These are phyloP conservation scores for Galleria mellonella DNA, from an alignment of 1,140 invertebrate genomes.

Conservation along the genomic window DNA sequence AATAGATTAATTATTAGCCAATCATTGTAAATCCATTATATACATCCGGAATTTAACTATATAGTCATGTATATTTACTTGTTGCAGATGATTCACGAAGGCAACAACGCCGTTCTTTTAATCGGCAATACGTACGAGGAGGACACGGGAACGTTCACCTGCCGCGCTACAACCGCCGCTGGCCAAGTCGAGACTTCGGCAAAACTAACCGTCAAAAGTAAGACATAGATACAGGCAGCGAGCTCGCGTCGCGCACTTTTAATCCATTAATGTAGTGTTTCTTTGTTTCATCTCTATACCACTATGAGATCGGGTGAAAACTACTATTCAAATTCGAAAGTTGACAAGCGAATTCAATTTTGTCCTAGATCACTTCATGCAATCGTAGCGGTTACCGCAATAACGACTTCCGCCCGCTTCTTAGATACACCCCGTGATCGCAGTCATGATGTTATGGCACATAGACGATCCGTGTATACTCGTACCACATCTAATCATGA, in stretches of 20 bases:
- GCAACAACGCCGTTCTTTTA: constrained; percentile 89
- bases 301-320: constrained; percentile 73
- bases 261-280: constrained; percentile 72
- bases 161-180: constrained; percentile 90
- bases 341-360: constrained; percentile 59
- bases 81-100: constrained; percentile 92
- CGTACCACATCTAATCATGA: constrained; percentile 8
- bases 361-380: constrained; percentile 35
- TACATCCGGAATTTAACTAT: too few species aligned
- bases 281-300: constrained; percentile 65
- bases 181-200: constrained; percentile 94
- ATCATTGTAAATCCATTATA: too few species aligned
- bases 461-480: constrained; percentile 17
- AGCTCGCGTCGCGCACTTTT: constrained; percentile 70
- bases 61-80: neutral
- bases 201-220: constrained; percentile 97
- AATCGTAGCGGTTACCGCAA: constrained; percentile 67
- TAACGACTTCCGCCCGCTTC: constrained; percentile 51
- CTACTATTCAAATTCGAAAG: constrained; percentile 47
- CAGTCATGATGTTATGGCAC: constrained; percentile 42
- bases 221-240: constrained; percentile 84
- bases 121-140: constrained; percentile 95
- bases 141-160: constrained; percentile 94
- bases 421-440: constrained; percentile 30
- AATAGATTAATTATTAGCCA: too few species aligned